These are phyloP conservation scores for Acanthosepion esculentum DNA, from an alignment of 2,888 invertebrate species.

Conservation along the genomic window DNA sequence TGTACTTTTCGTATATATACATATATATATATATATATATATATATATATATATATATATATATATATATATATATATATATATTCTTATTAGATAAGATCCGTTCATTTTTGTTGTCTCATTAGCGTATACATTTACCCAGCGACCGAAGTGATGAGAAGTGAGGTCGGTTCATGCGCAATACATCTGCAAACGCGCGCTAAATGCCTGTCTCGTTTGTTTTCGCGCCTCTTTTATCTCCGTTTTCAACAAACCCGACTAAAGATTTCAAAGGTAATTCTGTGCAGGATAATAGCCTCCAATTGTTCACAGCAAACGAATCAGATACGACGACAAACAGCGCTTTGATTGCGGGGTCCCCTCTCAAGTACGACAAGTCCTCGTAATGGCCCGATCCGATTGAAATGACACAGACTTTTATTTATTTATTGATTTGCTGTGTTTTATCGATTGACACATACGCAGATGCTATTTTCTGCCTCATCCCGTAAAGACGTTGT, in stretches of 20 bases:
- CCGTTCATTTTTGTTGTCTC: neutral
- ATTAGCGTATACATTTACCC: conserved; percentile 33
- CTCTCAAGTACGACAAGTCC: no score
- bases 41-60: neutral
- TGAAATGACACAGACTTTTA: neutral
- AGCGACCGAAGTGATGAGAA: conserved; percentile 33
- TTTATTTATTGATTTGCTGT: neutral
- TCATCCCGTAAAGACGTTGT: neutral
- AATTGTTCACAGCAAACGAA: conserved; percentile 7
- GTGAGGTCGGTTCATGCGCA: neutral
- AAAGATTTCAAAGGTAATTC: neutral
- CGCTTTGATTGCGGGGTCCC: neutral
- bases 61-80: neutral
- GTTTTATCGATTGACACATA: neutral
- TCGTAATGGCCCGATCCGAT: neutral
- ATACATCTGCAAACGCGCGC: neutral
- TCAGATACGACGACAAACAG: neutral
- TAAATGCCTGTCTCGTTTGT: conserved; percentile 18
- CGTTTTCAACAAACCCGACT: conserved; percentile 9
- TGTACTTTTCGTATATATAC: neutral
- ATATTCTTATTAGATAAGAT: neutral
- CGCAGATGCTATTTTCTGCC: neutral
- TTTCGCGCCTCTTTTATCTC: conserved; percentile 33
- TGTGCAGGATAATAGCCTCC: neutral
- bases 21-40: neutral